Conservation (phyloP, 2,797 vertebrate species). For the Anableps anableps region DNA sequence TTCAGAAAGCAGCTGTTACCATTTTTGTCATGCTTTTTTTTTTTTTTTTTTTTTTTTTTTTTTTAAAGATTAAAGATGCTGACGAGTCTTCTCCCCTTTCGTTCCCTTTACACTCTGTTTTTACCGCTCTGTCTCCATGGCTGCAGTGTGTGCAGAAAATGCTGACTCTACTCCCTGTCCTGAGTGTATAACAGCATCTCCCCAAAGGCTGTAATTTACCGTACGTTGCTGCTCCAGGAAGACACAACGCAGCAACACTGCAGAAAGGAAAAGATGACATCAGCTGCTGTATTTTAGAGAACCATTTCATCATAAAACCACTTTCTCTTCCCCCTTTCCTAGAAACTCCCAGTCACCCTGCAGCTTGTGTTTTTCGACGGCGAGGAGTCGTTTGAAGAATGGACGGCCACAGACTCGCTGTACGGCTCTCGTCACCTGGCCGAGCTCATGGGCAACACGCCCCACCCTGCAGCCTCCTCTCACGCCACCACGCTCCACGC, state of each 20-base stretch:
- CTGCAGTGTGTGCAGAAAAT: slow-evolving; percentile 55
- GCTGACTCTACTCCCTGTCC: slow-evolving; percentile 56
- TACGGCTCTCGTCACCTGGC: slow-evolving; percentile 93
- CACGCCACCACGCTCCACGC: slow-evolving; percentile 82
- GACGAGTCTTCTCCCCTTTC: slow-evolving; percentile 16
- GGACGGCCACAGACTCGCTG: slow-evolving; percentile 88
- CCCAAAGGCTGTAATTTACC: slow-evolving; percentile 49
- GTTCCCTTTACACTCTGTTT: slow-evolving; percentile 1
- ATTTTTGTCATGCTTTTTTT: not conserved
- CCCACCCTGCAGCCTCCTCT: slow-evolving; percentile 70
- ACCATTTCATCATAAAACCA: rapidly evolving
- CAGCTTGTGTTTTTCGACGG: slow-evolving; percentile 94
- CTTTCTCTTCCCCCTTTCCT: not conserved
- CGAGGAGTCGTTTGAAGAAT: slow-evolving; percentile 89
- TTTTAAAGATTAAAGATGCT: slow-evolving; percentile 34
- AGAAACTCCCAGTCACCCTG: slow-evolving; percentile 82
- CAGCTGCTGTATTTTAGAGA: not conserved
- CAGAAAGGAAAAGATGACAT: slow-evolving; percentile 23
- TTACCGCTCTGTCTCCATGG: slow-evolving; percentile 14
- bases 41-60: not conserved
- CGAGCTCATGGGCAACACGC: slow-evolving; percentile 79
- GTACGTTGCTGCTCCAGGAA: slow-evolving; percentile 30
- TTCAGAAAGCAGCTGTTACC: slow-evolving; percentile 7
- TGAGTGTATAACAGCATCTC: slow-evolving; percentile 40
- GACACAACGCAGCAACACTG: slow-evolving; percentile 46